Percentiles rank a stretch among this genome's conserved stretches.
These are phyloP conservation scores for Erebia aethiops DNA, from an alignment of 2,888 invertebrate species.

Conservation along the genomic window DNA sequence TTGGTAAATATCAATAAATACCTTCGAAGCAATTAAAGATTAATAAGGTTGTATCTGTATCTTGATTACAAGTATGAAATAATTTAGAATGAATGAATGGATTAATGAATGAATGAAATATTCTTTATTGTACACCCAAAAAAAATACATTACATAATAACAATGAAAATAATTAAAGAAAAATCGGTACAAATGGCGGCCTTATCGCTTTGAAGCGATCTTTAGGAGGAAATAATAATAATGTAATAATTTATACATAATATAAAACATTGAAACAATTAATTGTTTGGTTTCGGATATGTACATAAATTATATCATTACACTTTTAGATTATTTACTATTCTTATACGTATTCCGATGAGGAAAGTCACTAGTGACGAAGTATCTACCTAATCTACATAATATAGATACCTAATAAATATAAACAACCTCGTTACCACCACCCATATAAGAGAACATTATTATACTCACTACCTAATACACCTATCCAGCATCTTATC, in stretches of 20 bases:
- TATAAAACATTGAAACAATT: neutral
- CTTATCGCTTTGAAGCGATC: too few relatives aligned
- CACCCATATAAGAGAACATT: slow-evolving; percentile 60
- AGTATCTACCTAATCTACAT: neutral
- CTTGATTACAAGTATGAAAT: neutral
- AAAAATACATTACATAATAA: too few relatives aligned
- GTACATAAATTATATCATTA: too few relatives aligned
- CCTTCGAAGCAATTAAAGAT: neutral
- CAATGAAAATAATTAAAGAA: too few relatives aligned
- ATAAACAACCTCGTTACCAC: slow-evolving; percentile 4
- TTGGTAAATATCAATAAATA: slow-evolving; percentile 12
- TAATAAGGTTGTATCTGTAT: neutral
- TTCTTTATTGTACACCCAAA: too few relatives aligned
- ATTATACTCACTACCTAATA: slow-evolving; percentile 62
- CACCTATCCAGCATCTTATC: slow-evolving; percentile 75
- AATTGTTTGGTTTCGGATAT: neutral
- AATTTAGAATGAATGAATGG: too few relatives aligned
- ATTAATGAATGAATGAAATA: too few relatives aligned
- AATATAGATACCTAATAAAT: neutral
- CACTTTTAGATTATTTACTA: too few relatives aligned
- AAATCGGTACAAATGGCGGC: too few relatives aligned
- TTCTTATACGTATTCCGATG: too few relatives aligned
- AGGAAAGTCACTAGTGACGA: neutral
- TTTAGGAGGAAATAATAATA: too few relatives aligned
- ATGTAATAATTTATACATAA: too few relatives aligned